Evolutionary conservation across 2,113 vertebrate species (phyloP), one percentile per base, ranked within the genome.

Genomic region (Oceanodroma tethys): DNA sequence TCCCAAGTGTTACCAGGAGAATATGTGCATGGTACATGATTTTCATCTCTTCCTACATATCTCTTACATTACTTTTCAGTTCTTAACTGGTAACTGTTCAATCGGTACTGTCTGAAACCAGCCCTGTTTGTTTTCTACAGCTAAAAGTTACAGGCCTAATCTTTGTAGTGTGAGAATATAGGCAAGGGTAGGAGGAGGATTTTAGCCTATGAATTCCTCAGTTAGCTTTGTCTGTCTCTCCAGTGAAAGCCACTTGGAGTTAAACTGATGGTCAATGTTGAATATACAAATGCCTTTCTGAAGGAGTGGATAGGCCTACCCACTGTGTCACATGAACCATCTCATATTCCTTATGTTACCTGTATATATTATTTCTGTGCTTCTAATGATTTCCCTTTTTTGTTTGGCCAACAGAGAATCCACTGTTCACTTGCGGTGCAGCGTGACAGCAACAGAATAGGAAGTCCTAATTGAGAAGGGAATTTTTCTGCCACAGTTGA

Each of bases 371-470:
- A 32, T 15, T 73, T 58, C 71, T 58, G 29, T 50, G 60, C 27
- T 25, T 79, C 40, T 48, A 30, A n/a, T 36, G 26, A 38, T 23
- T 68, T 47, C 16, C 40, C 8, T 7, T 40, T 63, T 73, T 68
- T 45, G 16, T 91, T 72, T 65, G 81, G 65, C 70, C 36, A 27
- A 29, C 63, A 72, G 87, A 86, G 63, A 87, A 40, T 21, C 70
- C 16, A 0, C 27, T 22, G 52, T 50, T 55, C 7, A 0, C 32
- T 68, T 30, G 3, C 1, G 1, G 16, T 10, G 12, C 25, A 62
- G 30, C 2, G 1, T 67, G 62, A 36, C 79, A 71, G 16, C 50
- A 55, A 19, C 52, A 42, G 32, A 71, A 7, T 4, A 47, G 56
- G 73, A 62, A 79, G n/a, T 47, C 81, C 52, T 43, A 0, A 52